Evolutionary conservation across 2,888 invertebrate species (phyloP), one percentile per base, ranked within the genome.

Genomic region (Drosophila meridionalis): DNA sequence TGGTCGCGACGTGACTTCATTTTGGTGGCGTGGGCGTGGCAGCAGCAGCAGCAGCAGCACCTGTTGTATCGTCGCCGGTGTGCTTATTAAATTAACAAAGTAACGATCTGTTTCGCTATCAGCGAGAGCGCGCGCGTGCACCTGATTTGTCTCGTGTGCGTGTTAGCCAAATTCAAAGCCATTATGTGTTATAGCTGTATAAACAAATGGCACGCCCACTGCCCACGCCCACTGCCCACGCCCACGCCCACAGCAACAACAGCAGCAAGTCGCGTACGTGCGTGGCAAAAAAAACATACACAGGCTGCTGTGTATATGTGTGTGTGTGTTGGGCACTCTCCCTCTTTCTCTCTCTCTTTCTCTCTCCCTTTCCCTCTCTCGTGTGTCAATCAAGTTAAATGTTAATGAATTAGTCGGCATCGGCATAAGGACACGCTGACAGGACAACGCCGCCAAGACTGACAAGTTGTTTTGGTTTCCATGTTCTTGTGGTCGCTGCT

Each of bases 301-400:
- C 11, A 34, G 11, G 30, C 30, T 28, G n/a, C 7, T 50, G 32
- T 32, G 14, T 50, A 32, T 34, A 11, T 34, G 11, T 12, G 45
- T 9, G 36, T 52, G 55, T 28, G 20, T 55, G 30, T 53, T 6
- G 69, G 47, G 32, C 38, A 34, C 60, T 42, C 53, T 26, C 26
- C 64, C 50, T n/a, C n/a, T 65, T 76, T 78, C 71, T 20, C 60
- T 42, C 53, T 26, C 26, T 66, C 60, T 42, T 50, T 26, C 26
- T 66, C 60, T 42, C 53, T 26, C 26, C 64, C 60, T 42, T 50
- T 26, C 26, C 64, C 50, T n/a, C n/a, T 65, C 78, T 78, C 71
- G 86, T 78, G 77, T 90, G 89, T 89, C 90, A 88, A 90, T 90
- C 89, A 90, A 79, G 76, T 83, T 84, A 90, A 88, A 89, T 90